Evolutionary conservation across 1,140 invertebrate genomes (phyloP), one percentile per base, ranked within the genome.

Genomic region (Plutomurus gul): DNA sequence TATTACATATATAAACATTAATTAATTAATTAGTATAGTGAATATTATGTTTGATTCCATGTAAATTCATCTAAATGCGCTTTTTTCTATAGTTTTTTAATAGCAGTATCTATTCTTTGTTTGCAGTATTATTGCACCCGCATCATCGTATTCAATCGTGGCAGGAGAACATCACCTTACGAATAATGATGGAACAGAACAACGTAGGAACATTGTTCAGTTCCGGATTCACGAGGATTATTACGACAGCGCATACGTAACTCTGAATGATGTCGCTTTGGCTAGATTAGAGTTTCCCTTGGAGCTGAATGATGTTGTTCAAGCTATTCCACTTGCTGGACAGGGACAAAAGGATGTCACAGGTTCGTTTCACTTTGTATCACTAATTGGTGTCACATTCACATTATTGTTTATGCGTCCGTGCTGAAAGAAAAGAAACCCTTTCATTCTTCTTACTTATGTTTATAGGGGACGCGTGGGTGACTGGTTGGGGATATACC

Each of bases 271-370:
- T 30, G 36, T 76, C 18, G 75, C 75, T 37, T 39, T 56, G 30
- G 18, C 60, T 16, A 51, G 30, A 11, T 33, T 76, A 1, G 49
- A 56, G 20, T 37, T 39, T 13, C 70, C 70, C 40, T 43, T 72
- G 7, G 3, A 8, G 11, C 22, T 72, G 11, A 72, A 72, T 27
- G 37, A 72, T 40, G 36, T 39, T 13, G 70, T 72, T 0, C n/a
- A 39, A 16, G 36, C 70, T 40, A 36, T 72, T 72, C 70, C 70
- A 6, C 18, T 72, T 22, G 70, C 70, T 43, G 70, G 70, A 40
- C 70, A 72, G 40, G 36, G 70, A n/a, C 70, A 72, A 72, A 72
- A 46, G 10, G 70, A 72, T 43, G 70, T 72, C 4, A 22, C 37
- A 16, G 70, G 70, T 40, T 8, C 13, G 49, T 18, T 22, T 56